Conservation (phyloP, 2,113 vertebrate genomes). For the Vombatus ursinus region DNA sequence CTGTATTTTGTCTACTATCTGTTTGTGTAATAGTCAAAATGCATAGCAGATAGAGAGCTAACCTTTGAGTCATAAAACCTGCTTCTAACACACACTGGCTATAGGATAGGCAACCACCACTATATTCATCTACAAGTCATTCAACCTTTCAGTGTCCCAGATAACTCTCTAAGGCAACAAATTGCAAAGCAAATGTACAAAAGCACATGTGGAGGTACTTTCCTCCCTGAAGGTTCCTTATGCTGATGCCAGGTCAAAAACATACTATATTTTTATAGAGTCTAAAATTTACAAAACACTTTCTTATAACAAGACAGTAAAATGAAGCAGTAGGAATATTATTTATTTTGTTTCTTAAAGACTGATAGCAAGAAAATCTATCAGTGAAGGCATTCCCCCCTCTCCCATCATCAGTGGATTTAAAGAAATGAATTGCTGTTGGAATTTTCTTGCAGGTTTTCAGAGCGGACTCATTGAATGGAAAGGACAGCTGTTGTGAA, state of each 20-base stretch:
- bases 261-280: not conserved
- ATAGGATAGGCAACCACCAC: not conserved
- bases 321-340: not conserved
- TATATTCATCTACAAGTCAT: not conserved
- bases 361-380: not conserved
- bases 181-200: not conserved
- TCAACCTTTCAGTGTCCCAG: not conserved
- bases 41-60: not conserved
- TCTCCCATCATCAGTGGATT: not conserved
- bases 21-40: not conserved
- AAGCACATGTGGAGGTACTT: not conserved
- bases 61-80: not conserved
- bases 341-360: not conserved
- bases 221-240: not conserved
- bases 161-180: not conserved
- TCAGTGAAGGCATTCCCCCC: not conserved
- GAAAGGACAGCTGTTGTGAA: not conserved
- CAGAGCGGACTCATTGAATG: not conserved
- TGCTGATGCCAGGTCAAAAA: not conserved
- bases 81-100: not conserved
- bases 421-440: not conserved
- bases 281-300: not conserved
- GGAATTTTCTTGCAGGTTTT: not conserved
- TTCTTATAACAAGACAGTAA: not conserved
- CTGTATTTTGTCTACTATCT: not conserved